Evolutionary conservation across 2,113 vertebrate genomes (phyloP).

Genomic region (Microtus richardsoni): DNA sequence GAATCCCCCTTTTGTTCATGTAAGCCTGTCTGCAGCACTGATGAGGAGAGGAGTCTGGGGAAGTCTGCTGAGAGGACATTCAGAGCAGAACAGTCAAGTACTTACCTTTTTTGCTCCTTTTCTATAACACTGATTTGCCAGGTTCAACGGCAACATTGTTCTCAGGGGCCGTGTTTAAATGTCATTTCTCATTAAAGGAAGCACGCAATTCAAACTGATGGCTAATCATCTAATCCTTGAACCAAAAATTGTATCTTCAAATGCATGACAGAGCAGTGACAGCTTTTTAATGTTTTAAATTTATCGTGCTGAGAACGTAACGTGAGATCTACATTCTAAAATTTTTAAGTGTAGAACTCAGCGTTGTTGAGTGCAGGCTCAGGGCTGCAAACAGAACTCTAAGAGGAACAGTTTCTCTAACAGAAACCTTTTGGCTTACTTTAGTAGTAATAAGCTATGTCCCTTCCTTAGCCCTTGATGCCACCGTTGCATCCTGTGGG

Average conservation of each 20-base stretch:
- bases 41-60: not conserved
- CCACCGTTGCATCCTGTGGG: too few relatives aligned
- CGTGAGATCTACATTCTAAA: not conserved
- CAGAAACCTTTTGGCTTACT: not conserved
- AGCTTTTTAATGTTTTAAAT: not conserved
- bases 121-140: not conserved
- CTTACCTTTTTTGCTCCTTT: not conserved
- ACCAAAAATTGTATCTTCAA: not conserved
- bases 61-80: not conserved
- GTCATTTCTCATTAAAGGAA: conserved; percentile 26
- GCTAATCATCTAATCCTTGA: not conserved
- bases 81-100: not conserved
- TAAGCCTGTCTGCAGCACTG: not conserved
- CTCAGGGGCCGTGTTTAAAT: not conserved
- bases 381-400: not conserved
- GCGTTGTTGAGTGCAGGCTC: not conserved
- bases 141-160: not conserved
- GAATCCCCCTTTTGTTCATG: not conserved
- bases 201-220: not conserved
- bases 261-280: not conserved
- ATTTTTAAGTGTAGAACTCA: not conserved
- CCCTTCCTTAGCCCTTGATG: not conserved
- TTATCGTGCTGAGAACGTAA: not conserved
- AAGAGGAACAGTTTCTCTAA: not conserved
- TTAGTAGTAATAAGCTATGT: not conserved